Percentiles rank a stretch among this genome's conserved stretches.
These are phyloP conservation scores for Cryptosula pallasiana DNA, from an alignment of 2,888 invertebrate species.

Conservation along the genomic window DNA sequence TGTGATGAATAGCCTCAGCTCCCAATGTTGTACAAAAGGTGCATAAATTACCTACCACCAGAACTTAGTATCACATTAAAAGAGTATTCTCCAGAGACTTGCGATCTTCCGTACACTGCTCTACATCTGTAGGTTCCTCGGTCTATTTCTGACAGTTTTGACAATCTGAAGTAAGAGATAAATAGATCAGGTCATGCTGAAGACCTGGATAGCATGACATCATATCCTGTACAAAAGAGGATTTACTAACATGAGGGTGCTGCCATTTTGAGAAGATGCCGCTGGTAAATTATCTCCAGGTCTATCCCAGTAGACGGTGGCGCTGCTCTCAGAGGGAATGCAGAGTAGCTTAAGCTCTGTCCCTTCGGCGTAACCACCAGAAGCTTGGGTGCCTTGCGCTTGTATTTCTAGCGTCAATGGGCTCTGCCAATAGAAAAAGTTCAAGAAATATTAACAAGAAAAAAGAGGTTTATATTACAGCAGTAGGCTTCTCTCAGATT, in stretches of 20 bases:
- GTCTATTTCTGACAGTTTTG: background rate
- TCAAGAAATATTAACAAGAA: background rate
- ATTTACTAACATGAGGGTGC: slow-evolving; percentile 1
- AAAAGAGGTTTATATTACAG: no score
- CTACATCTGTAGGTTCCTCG: slow-evolving; percentile 14
- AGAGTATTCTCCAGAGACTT: background rate
- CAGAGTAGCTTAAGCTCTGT: background rate
- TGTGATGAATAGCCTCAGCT: no score
- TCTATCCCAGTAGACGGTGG: slow-evolving; percentile 63
- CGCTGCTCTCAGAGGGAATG: background rate
- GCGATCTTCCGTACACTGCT: background rate
- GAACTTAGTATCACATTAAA: slow-evolving; percentile 2
- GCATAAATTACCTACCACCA: background rate
- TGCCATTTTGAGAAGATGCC: slow-evolving; percentile 32
- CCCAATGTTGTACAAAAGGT: no score
- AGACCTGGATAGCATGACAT: no score
- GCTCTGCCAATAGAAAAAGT: background rate
- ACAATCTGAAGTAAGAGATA: background rate
- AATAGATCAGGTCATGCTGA: no score
- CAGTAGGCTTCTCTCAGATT: no score
- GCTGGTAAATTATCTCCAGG: slow-evolving; percentile 48
- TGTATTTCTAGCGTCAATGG: background rate
- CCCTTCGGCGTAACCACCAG: background rate
- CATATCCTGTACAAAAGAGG: no score
- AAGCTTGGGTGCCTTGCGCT: background rate